A percentile compares a stretch with the other conserved stretches of the same genome.
phyloP scores from a whole-genome alignment of 1,140 invertebrate species.

The Drosophila insularis region DNA sequence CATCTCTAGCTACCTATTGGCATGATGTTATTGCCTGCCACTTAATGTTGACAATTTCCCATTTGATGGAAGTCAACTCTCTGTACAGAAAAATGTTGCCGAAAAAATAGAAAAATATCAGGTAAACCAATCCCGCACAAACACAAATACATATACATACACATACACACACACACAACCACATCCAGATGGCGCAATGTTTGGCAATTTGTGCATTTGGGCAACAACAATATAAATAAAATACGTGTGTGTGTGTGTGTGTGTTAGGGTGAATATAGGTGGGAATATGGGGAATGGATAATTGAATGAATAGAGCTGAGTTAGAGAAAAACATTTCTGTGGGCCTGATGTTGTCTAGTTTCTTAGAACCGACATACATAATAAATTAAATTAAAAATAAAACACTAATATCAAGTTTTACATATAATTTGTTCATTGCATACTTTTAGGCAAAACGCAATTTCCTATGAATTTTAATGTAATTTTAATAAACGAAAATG shows the following conservation, averaged over 20 bases:
- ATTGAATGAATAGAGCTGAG: constrained; percentile 12
- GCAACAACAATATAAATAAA: constrained; percentile 63
- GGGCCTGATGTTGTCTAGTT: not conserved
- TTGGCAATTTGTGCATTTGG: constrained; percentile 74
- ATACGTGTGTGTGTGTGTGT: constrained; percentile 56
- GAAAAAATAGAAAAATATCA: constrained; percentile 43
- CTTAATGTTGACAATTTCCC: constrained; percentile 80
- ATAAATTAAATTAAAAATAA: no score
- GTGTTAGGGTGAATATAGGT: not conserved
- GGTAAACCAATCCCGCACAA: constrained; percentile 55
- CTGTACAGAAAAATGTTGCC: constrained; percentile 58
- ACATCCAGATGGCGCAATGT: constrained; percentile 60
- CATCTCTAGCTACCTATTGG: not conserved
- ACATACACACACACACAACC: constrained; percentile 21
- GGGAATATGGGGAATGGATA: not conserved
- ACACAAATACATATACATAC: not conserved
- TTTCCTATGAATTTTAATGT: not conserved
- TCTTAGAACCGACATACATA: no score
- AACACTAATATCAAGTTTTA: no score
- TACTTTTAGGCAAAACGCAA: not conserved
- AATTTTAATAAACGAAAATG: no score
- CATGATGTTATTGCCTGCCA: constrained; percentile 55
- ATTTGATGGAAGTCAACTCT: constrained; percentile 58
- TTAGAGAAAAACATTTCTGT: not conserved
- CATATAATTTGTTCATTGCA: not conserved